Conservation (phyloP, 2,797 vertebrate species). For the Argyrosomus regius region DNA sequence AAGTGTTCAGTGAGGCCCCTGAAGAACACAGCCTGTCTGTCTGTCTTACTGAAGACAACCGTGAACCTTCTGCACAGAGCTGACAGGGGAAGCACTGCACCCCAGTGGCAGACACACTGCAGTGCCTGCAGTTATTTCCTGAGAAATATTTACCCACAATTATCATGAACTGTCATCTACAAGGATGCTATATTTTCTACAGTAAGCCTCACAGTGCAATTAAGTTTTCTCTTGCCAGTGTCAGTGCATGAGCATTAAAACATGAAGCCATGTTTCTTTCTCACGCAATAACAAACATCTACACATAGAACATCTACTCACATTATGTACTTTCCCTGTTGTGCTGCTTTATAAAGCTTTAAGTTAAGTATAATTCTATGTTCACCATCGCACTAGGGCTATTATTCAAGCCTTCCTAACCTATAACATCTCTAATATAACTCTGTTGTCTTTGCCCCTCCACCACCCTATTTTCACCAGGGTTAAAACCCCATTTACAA, state of each 20-base stretch:
- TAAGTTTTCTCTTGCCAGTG: not conserved
- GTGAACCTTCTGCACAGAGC: not conserved
- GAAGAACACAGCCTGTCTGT: not conserved
- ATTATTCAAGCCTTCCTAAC: not conserved
- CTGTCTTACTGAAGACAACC: too few species aligned
- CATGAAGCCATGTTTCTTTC: not conserved
- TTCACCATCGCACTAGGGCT: not conserved
- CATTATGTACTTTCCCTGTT: not conserved
- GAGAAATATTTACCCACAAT: not conserved
- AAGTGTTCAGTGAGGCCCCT: not conserved
- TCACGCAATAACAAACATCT: not conserved
- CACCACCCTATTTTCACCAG: not conserved
- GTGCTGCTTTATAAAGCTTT: not conserved
- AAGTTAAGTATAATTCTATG: not conserved
- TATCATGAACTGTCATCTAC: not conserved
- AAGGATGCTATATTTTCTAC: not conserved
- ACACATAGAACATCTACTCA: not conserved
- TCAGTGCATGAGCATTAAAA: not conserved
- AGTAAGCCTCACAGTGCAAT: not conserved
- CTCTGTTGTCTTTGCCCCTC: too few species aligned
- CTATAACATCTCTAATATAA: not conserved
- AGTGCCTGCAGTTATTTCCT: constrained; percentile 13
- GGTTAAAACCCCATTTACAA: not conserved
- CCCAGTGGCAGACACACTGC: constrained; percentile 56
- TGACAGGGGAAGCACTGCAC: constrained; percentile 52